Evolutionary conservation across 2,113 vertebrate species (phyloP), one percentile per base, ranked within the genome.

Genomic region (Oreocharis arfaki): DNA sequence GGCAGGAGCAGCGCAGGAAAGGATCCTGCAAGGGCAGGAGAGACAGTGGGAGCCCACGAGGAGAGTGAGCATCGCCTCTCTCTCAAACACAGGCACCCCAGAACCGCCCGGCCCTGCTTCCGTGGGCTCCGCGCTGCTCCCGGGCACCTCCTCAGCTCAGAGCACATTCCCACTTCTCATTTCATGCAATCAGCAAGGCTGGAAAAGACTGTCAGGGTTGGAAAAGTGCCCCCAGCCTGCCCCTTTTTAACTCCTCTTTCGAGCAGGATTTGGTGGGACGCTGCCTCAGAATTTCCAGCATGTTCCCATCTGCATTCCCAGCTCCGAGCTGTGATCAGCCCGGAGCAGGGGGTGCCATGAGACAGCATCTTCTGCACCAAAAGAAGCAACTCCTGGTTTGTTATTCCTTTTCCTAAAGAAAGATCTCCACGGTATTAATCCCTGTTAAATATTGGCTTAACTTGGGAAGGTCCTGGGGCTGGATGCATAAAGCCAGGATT

Each of bases 151-250:
- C 57, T 14, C 93, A 21, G 56, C 90, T 41, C 28, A 42, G 65
- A 74, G 55, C 60, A 30, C 19, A 0, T 12, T 33, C 35, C 56
- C 42, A 9, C 6, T 16, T 23, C 69, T 4, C 37, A 1, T 2
- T 3, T 5, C 37, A 3, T 0, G 1, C 33, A 3, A 1, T 1
- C 60, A 5, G 3, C 0, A 16, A 19, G 76, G 32, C 0, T 15
- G 27, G 19, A 26, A 14, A 16, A 22, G 4, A 2, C 44, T 18
- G 2, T 5, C 1, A 1, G 56, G 4, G 41, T 0, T 2, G 5
- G 35, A 3, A 21, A 20, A 11, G 27, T 4, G 15, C 6, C n/a
- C 4, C 9, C 11, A 47, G 26, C 13, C 67, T 1, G 4, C 16
- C 64, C 77, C 80, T 56, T 23, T 46, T 16, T 2, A 19, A 24